Conservation (phyloP, 2,113 vertebrate species). For the Vombatus ursinus region DNA sequence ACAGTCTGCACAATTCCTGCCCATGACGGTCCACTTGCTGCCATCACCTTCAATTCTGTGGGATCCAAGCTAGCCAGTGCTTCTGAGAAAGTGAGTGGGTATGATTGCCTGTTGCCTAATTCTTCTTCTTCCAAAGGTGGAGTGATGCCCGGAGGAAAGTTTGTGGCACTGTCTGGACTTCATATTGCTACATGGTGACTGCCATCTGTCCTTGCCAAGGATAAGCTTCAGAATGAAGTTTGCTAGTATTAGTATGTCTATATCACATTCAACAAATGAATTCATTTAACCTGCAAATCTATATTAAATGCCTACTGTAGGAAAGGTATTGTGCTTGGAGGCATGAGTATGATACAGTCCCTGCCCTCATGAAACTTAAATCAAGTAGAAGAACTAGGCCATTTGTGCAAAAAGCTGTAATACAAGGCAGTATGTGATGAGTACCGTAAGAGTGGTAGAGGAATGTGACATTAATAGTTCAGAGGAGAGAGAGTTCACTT, state of each 20-base stretch:
- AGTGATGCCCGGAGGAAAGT: not conserved
- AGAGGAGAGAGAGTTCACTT: not conserved
- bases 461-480: not conserved
- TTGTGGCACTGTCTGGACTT: not conserved
- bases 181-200: not conserved
- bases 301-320: not conserved
- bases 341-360: not conserved
- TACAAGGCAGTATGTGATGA: not conserved
- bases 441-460: not conserved
- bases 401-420: not conserved
- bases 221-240: not conserved
- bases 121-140: not conserved
- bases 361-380: not conserved
- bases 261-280: not conserved
- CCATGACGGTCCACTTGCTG: conserved; percentile 93
- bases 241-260: not conserved
- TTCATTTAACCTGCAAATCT: not conserved
- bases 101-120: fast-evolving
- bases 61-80: conserved; percentile 94
- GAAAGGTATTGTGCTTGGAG: not conserved
- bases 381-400: not conserved
- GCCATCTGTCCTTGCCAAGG: not conserved
- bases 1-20: conserved; percentile 91
- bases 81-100: conserved; percentile 90
- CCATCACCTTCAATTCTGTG: conserved; percentile 90